Evolutionary conservation across 1,140 invertebrate species (phyloP), one percentile per base, ranked within the genome.

Genomic region (Formica selysi): DNA sequence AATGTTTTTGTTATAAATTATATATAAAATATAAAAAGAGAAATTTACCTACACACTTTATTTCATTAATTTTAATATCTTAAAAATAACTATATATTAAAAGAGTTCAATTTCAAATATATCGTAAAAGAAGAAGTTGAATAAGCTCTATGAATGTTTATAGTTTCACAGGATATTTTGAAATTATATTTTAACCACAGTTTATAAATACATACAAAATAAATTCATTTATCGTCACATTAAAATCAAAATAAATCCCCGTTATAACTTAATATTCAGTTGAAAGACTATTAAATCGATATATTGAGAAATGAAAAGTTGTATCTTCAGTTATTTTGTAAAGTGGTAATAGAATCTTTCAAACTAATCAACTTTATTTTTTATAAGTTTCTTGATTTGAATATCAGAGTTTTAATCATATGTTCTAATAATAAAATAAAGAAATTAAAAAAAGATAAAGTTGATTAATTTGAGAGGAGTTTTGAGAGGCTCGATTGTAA

Each of bases 161-260:
- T 59, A 62, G 7, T 29, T 76, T 76, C 41, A 26, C 6, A 79
- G 7, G 51, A 68, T 6, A 78, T 59, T 41, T 74, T 13, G 13
- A 57, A 38, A 61, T 44, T 78, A 65, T 22, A 29, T 4, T 51
- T 44, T n/a, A 3, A 8, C 1, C 32, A 32, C 38, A 6, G 57
- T 11, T 13, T 32, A 29, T n/a, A 67, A 16, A 36, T 22, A 26
- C 32, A 54, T 6, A 26, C 16, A 36, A 57, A n/a, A 57, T 67
- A 26, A 51, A 79, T 51, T 8, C 32, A 5, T 38, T n/a, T 29
- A 3, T 48, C 8, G n/a, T 73, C 68, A 57, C 32, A 48, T 26
- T 26, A 5, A 83, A 83, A 26, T 36, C 70, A 61, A 62, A 84
- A 76, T n/a, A 62, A 41, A 16, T 16, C 26, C 22, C 11, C 38